Evolutionary conservation across 2,888 invertebrate genomes (phyloP).

Genomic region (Helleia helle): DNA sequence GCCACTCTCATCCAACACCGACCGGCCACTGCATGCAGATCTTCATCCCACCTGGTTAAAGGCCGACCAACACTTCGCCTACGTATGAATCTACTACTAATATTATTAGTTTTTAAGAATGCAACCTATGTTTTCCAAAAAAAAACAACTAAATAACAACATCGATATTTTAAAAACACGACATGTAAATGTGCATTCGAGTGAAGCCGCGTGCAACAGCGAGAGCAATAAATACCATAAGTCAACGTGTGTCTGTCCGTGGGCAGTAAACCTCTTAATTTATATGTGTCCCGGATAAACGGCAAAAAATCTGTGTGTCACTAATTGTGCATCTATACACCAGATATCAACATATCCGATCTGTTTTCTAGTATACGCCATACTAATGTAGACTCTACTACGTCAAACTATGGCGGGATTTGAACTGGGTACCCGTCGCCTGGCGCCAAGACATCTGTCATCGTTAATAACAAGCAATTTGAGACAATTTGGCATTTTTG

Average conservation of each 20-base stretch:
- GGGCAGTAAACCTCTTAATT: slow-evolving; percentile 13
- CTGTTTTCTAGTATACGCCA: slow-evolving; percentile 23
- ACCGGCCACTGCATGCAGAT: no score
- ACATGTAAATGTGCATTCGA: no score
- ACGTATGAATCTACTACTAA: no score
- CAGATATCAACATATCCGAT: slow-evolving; percentile 67
- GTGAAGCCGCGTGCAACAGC: no score
- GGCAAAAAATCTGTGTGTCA: slow-evolving; percentile 40
- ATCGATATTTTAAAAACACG: no score
- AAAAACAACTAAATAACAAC: no score
- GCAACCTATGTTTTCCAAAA: no score
- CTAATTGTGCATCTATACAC: slow-evolving; percentile 65
- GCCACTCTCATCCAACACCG: no score
- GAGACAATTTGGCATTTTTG: slow-evolving; percentile 70
- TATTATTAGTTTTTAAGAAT: no score
- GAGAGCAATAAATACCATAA: neutral
- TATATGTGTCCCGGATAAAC: slow-evolving; percentile 25
- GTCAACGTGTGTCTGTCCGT: slow-evolving; percentile 2
- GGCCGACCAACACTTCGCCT: no score
- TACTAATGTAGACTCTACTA: slow-evolving; percentile 26
- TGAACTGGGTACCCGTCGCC: slow-evolving; percentile 25
- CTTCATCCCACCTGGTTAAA: no score
- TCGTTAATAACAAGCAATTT: slow-evolving; percentile 73
- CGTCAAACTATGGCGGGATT: slow-evolving; percentile 25
- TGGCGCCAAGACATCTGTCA: slow-evolving; percentile 72